Percentiles rank a stretch among this genome's conserved stretches.
These are phyloP conservation scores for Macrochelys suwanniensis DNA, from an alignment of 2,797 vertebrate species.

Conservation along the genomic window DNA sequence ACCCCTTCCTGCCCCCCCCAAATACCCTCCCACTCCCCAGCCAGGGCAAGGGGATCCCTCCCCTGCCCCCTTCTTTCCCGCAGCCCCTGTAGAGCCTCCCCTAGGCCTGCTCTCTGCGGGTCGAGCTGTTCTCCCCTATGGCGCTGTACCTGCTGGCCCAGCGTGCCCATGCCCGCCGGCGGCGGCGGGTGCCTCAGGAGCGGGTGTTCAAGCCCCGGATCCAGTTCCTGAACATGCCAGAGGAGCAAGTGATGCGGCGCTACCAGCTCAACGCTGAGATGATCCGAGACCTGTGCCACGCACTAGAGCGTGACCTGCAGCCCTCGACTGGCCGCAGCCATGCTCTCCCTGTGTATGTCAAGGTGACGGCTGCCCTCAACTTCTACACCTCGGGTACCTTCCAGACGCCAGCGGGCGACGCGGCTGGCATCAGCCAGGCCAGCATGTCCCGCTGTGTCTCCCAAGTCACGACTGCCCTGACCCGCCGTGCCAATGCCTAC, in stretches of 20 bases:
- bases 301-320: not conserved
- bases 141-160: not conserved
- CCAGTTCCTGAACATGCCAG: slow-evolving; percentile 15
- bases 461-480: not conserved
- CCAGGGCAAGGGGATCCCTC: too few species aligned
- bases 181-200: not conserved
- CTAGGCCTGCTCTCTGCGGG: not conserved
- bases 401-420: not conserved
- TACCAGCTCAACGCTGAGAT: slow-evolving; percentile 3
- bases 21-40: not conserved
- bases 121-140: not conserved
- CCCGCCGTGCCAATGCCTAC: not conserved
- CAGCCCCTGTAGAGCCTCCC: not conserved
- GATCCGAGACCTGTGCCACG: slow-evolving; percentile 4
- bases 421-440: slow-evolving; percentile 9
- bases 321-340: not conserved
- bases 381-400: not conserved
- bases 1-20: not conserved
- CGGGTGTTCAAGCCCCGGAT: not conserved
- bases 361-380: slow-evolving; percentile 8
- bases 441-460: slow-evolving; percentile 24
- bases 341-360: slow-evolving; percentile 13
- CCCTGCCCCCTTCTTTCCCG: not conserved
- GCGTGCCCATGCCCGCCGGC: not conserved
- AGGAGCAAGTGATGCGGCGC: slow-evolving; percentile 1